These are phyloP conservation scores for Epirrhoe alternata DNA, from an alignment of 2,888 invertebrate species.

Conservation along the genomic window DNA sequence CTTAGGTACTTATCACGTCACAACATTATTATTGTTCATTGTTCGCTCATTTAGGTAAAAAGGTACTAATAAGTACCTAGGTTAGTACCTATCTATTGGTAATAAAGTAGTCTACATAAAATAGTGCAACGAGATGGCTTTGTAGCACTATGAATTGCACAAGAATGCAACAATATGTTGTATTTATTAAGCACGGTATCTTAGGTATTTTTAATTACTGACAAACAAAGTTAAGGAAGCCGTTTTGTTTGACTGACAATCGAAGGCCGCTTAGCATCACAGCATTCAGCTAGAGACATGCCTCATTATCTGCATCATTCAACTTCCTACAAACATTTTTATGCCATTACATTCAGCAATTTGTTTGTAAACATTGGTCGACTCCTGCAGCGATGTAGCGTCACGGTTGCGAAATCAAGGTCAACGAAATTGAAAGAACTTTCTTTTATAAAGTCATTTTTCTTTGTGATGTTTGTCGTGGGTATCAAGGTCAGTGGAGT, in stretches of 20 bases:
- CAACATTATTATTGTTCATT: conserved; percentile 39
- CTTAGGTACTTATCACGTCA: neutral
- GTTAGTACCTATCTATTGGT: neutral
- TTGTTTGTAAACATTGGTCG: conserved; percentile 65
- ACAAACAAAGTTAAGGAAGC: conserved; percentile 33
- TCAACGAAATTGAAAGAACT: conserved; percentile 74
- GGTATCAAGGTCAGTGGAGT: conserved; percentile 56
- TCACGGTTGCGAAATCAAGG: conserved; percentile 68
- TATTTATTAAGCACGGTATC: no score
- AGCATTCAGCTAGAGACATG: conserved; percentile 31
- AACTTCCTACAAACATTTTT: conserved; percentile 34
- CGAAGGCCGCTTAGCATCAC: conserved; percentile 36
- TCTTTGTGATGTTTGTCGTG: conserved; percentile 49
- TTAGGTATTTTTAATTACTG: neutral
- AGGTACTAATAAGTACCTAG: neutral
- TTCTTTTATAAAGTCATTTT: conserved; percentile 60
- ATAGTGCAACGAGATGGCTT: no score
- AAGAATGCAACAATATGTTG: no score
- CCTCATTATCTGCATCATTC: conserved; percentile 28
- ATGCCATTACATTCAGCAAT: conserved; percentile 42
- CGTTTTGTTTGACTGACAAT: conserved; percentile 20
- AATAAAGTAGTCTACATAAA: neutral
- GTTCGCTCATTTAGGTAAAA: conserved; percentile 40
- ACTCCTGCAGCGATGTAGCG: conserved; percentile 51
- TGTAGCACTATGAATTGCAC: no score